Base-by-base conservation (phyloP, 1,140 invertebrate genomes). In the Drosophila sproati region DNA sequence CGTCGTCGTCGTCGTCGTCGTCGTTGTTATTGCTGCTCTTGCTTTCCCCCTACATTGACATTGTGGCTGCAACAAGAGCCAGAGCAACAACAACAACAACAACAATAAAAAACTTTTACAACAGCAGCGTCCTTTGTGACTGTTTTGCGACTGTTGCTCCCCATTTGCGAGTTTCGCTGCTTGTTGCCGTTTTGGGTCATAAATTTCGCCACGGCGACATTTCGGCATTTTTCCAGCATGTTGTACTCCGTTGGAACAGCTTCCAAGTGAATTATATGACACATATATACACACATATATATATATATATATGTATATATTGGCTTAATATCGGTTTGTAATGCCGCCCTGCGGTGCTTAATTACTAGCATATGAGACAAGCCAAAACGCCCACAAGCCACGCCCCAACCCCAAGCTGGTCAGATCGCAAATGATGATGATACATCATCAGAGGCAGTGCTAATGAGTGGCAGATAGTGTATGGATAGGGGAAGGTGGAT, bases 191-290 rank as follows among this genome's bases (percentile, higher is more conserved):
- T 89, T 79, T 77, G 80, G 88, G 80, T 83, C 80, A 91, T 91
- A 91, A 91, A 91, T 91, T 85, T 91, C 64, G 31, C 69, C 51
- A 61, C 39, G 62, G 78, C 87, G 87, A 86, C 86, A 90, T 90
- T 89, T 90, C 66, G 82, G 88, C 82, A 91, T 91, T 83, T 90
- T 87, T 69, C 73, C 52, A 69, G 77, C 68, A 76, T 82, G 80
- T 82, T 82, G 74, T 45, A 12, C n/a, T 32, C 57, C 34, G 57
- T 43, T 60, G 57, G 31, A 32, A 43, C 64, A 52, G 61, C 50
- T 67, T 66, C 77, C 57, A 83, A 83, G 80, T 83, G 70, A 87
- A 75, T 80, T 69, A 77, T 78, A 77, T 69, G 41, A 56, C 47
- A 76, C n/a, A 59, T 29, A 48, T 2, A 32, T 35, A 55, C n/a